Base-by-base conservation (phyloP, 2,797 vertebrate genomes). In the Sebastes wilsoni region DNA sequence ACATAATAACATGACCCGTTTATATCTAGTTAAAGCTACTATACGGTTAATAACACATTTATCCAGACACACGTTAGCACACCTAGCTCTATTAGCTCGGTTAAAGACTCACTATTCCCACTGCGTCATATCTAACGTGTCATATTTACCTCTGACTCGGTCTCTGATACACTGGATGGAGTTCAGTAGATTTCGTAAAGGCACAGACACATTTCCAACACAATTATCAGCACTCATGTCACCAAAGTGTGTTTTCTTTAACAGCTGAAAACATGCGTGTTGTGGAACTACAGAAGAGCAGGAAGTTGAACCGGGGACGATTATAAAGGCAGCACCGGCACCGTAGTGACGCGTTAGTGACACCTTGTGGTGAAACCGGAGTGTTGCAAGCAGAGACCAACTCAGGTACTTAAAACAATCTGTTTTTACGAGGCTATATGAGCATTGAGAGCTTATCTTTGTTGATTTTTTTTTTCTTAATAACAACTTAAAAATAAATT, bases 101-200 rank as follows among this genome's bases (percentile, higher is more conserved):
- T 18, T n/a, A 16, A 12, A 23, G 8, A 20, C 10, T 49, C 13
- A 8, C 7, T 52, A 5, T 22, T 23, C 1, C 2, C 0, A 8
- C 7, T 38, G 36, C 36, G 36, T 38, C 4, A 13, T 13, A 13
- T 38, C 36, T 13, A 38, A 38, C 36, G 36, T 38, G 16, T 18
- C 2, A 0, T 10, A 27, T 75, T 68, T 90, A 96, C 96, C 96
- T 94, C 91, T 82, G 59, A 96, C 94, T 62, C 93, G 85, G 22
- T 95, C 96, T 78, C 92, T 85, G 20, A 95, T 49, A 25, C 93
- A 93, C 72, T 89, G 92, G 60, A 95, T 73, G 20, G 93, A 92
- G 89, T 96, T 95, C 10, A 93, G 80, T 0, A 95, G 71, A 16
- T 95, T 96, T 25, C 94, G 87, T 14, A 96, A 64, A 71, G 94